Conservation (phyloP, 37 sponge, comb jelly and placozoan genomes). For the Cliona cf. orientalis region DNA sequence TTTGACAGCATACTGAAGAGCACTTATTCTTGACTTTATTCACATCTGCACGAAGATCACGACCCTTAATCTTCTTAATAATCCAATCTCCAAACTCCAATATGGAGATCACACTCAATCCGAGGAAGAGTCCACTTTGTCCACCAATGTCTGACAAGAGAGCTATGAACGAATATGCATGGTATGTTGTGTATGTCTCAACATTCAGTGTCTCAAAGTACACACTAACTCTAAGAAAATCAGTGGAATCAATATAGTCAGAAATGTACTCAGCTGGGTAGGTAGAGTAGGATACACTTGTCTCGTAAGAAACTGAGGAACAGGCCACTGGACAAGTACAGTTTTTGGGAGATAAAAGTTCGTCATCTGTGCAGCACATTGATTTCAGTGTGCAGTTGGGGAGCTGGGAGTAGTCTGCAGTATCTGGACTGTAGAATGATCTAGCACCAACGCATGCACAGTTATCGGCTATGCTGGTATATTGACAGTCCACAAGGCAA, state of each 20-base stretch:
- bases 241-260: not conserved
- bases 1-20: too few relatives aligned
- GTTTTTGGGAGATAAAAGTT: not conserved
- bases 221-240: constrained; percentile 1
- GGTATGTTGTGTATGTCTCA: not conserved
- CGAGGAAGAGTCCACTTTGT: constrained; percentile 53
- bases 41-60: not conserved
- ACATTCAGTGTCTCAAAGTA: constrained; percentile 17
- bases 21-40: too few relatives aligned
- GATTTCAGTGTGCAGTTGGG: not conserved
- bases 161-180: constrained; percentile 30
- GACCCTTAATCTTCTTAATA: constrained; percentile 14
- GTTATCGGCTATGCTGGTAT: not conserved
- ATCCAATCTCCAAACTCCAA: constrained; percentile 17
- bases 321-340: not conserved
- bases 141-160: constrained; percentile 61
- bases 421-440: not conserved
- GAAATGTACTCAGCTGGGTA: constrained; percentile 1
- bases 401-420: not conserved
- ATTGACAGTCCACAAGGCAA: not conserved
- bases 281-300: not conserved
- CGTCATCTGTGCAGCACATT: not conserved
- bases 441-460: constrained; percentile 12
- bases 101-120: constrained; percentile 55
- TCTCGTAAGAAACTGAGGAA: not conserved